Conservation (phyloP, 2,113 vertebrate genomes). For the Rana temporaria region DNA sequence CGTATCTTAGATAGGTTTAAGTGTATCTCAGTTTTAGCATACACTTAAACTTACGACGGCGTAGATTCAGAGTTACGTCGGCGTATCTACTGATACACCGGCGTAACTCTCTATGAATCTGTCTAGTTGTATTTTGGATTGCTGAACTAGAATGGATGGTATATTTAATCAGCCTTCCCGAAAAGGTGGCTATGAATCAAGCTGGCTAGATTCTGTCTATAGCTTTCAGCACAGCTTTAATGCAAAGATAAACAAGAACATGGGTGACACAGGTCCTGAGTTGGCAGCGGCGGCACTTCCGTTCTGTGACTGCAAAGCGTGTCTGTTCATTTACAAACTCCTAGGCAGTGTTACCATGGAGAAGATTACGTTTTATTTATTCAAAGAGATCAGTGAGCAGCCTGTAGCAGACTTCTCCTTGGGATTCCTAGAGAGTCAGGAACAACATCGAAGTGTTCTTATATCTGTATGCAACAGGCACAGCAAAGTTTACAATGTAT, state of each 20-base stretch:
- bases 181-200: not conserved
- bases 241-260: conserved; percentile 1
- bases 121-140: too few relatives aligned
- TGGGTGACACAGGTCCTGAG: not conserved
- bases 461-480: not conserved
- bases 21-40: too few relatives aligned
- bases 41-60: too few relatives aligned
- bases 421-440: conserved; percentile 49
- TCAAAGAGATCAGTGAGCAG: conserved; percentile 23
- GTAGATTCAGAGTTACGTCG: too few relatives aligned
- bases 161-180: too few relatives aligned
- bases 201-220: not conserved
- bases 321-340: conserved; percentile 40
- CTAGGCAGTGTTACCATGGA: conserved; percentile 44
- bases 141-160: not conserved
- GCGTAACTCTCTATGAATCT: too few relatives aligned
- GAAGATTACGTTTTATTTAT: conserved; percentile 43
- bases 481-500: not conserved
- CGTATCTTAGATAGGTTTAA: too few relatives aligned
- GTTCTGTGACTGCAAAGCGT: conserved; percentile 38
- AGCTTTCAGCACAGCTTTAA: not conserved
- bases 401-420: conserved; percentile 13
- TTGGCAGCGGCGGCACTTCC: conserved; percentile 26
- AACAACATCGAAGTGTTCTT: not conserved
- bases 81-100: too few relatives aligned